These are phyloP conservation scores for Ctenopoma multispine DNA, from an alignment of 2,797 vertebrate genomes.

Conservation along the genomic window DNA sequence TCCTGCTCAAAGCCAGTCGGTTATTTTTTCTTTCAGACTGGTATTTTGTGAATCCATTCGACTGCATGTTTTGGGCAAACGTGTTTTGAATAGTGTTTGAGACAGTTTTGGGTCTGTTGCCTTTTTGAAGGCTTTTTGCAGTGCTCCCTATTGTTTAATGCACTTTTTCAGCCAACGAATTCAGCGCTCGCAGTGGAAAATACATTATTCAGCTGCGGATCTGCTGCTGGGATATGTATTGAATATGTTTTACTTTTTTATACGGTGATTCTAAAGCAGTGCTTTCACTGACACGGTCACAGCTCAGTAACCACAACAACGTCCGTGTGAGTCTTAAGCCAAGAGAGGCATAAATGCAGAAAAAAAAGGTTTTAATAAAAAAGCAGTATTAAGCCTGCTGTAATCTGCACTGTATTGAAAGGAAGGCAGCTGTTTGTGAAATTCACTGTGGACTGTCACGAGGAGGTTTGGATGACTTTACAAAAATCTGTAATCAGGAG, in stretches of 20 bases:
- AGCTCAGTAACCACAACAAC: conserved; percentile 29
- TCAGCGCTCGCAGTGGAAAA: conserved; percentile 2
- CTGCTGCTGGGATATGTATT: conserved; percentile 17
- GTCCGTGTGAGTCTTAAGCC: conserved; percentile 35
- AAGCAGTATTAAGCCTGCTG: conserved; percentile 17
- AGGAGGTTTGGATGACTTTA: not conserved
- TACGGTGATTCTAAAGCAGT: conserved; percentile 7
- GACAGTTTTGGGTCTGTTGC: not conserved
- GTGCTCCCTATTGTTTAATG: conserved; percentile 6
- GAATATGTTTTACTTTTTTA: conserved; percentile 42
- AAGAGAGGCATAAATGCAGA: conserved; percentile 27
- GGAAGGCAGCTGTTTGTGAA: conserved; percentile 25
- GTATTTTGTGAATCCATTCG: not conserved
- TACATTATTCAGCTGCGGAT: conserved; percentile 60
- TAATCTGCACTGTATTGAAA: conserved; percentile 30
- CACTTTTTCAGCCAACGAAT: conserved; percentile 21
- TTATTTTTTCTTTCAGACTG: not conserved
- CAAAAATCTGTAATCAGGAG: conserved; percentile 4
- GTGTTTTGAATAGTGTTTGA: conserved; percentile 5
- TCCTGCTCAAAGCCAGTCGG: not conserved
- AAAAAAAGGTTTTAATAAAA: conserved; percentile 12
- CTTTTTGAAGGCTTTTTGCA: not conserved
- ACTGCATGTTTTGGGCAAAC: conserved; percentile 1
- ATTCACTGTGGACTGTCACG: not conserved
- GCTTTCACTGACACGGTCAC: conserved; percentile 15